These are phyloP conservation scores for Rhodophaea formosa DNA, from an alignment of 2,888 invertebrate species.

Conservation along the genomic window DNA sequence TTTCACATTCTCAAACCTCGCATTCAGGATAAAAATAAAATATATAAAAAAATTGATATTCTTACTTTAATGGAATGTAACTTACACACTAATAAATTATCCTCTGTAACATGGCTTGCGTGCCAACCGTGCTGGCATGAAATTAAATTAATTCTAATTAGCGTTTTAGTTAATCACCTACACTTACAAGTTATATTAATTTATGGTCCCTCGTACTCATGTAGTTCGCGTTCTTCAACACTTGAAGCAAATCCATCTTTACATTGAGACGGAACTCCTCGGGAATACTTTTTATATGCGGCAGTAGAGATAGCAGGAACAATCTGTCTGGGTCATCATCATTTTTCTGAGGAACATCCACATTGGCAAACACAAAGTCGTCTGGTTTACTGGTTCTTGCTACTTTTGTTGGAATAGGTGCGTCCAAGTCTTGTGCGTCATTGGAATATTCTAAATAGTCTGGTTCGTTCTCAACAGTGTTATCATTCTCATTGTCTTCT, in stretches of 20 bases:
- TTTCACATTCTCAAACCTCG: neutral
- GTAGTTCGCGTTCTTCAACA: conserved; percentile 61
- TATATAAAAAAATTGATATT: neutral
- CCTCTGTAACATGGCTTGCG: neutral
- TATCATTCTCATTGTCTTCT: conserved; percentile 45
- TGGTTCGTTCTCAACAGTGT: conserved; percentile 29
- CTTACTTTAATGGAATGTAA: conserved; percentile 13
- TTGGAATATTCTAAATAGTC: conserved; percentile 39
- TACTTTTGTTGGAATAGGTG: conserved; percentile 31
- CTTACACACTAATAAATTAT: conserved; percentile 9
- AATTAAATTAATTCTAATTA: conserved; percentile 9
- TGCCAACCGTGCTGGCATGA: neutral
- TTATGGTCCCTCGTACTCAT: conserved; percentile 47
- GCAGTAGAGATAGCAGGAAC: conserved; percentile 66
- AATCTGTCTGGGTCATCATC: conserved; percentile 68
- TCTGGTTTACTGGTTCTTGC: conserved; percentile 37
- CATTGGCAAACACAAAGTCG: conserved; percentile 67
- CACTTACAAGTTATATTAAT: conserved; percentile 32
- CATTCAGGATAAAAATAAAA: neutral
- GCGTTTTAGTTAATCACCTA: conserved; percentile 1
- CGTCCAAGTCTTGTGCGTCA: conserved; percentile 32
- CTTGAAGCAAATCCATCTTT: conserved; percentile 73
- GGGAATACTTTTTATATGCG: conserved; percentile 66
- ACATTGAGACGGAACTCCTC: conserved; percentile 60
- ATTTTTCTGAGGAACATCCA: conserved; percentile 43